Conservation (phyloP, 2,797 vertebrate species). For the Pipistrellus pygmaeus region DNA sequence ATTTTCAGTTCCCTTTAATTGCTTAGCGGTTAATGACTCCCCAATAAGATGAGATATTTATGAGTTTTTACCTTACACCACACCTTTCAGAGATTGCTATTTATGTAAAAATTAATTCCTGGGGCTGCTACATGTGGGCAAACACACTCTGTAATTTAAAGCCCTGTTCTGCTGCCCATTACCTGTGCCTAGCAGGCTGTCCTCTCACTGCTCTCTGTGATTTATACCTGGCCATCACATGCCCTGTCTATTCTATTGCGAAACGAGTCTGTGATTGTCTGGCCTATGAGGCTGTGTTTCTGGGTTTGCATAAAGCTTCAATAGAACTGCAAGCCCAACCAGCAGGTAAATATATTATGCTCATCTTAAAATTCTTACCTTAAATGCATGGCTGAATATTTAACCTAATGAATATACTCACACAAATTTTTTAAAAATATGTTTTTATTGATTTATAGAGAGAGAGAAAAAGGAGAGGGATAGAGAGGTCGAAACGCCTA, state of each 20-base stretch:
- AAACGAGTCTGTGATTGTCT: rapidly evolving
- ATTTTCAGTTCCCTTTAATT: conserved; percentile 52
- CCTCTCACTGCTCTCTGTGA: too few species aligned
- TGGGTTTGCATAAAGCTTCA: neutral
- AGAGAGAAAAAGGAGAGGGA: too few species aligned
- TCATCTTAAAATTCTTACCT: rapidly evolving
- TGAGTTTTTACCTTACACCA: neutral
- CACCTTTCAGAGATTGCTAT: neutral
- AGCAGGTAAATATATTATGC: rapidly evolving
- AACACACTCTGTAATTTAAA: neutral
- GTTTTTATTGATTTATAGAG: too few species aligned
- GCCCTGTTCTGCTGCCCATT: neutral
- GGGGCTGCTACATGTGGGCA: neutral
- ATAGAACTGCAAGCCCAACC: rapidly evolving
- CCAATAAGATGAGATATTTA: conserved; percentile 13
- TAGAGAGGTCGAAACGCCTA: too few species aligned
- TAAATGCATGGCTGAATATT: rapidly evolving
- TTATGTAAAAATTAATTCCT: neutral
- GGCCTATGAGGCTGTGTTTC: rapidly evolving
- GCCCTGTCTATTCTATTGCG: neutral
- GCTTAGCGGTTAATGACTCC: conserved; percentile 18
- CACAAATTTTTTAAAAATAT: neutral
- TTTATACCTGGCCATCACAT: neutral
- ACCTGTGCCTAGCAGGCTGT: neutral
- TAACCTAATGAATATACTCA: rapidly evolving